These are phyloP conservation scores for Tanypteryx hageni DNA, from an alignment of 2,888 invertebrate genomes.

Conservation along the genomic window DNA sequence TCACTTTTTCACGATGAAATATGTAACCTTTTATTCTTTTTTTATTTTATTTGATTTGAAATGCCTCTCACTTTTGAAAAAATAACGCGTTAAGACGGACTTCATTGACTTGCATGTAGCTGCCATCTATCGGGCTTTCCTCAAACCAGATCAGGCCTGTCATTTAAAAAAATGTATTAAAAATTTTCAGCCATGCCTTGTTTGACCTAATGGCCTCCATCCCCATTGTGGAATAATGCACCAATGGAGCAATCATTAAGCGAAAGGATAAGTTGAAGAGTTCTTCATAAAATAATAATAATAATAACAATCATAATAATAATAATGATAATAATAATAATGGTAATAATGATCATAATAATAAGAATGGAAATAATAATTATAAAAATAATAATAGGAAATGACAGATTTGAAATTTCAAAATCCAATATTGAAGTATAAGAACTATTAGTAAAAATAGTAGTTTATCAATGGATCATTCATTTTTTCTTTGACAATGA, in stretches of 20 bases:
- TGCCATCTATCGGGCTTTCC: constrained; percentile 68
- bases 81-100: constrained; percentile 42
- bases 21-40: background rate
- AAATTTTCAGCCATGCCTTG: constrained; percentile 31
- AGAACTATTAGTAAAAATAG: too few species aligned
- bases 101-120: constrained; percentile 59
- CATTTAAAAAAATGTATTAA: constrained; percentile 52
- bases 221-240: constrained; percentile 11
- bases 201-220: constrained; percentile 33
- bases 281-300: too few species aligned
- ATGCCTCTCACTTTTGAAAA: background rate
- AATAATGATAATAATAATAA: too few species aligned
- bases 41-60: background rate
- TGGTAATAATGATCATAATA: too few species aligned
- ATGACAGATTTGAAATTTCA: too few species aligned
- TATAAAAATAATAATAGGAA: too few species aligned
- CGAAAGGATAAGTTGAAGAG: background rate
- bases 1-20: background rate
- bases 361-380: too few species aligned
- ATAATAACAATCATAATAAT: too few species aligned
- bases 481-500: too few species aligned
- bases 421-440: too few species aligned
- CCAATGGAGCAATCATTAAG: background rate
- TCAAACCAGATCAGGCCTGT: constrained; percentile 67
- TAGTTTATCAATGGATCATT: too few species aligned